These are phyloP conservation scores for Prolemur simus DNA, from an alignment of 2,113 vertebrate genomes.

Conservation along the genomic window DNA sequence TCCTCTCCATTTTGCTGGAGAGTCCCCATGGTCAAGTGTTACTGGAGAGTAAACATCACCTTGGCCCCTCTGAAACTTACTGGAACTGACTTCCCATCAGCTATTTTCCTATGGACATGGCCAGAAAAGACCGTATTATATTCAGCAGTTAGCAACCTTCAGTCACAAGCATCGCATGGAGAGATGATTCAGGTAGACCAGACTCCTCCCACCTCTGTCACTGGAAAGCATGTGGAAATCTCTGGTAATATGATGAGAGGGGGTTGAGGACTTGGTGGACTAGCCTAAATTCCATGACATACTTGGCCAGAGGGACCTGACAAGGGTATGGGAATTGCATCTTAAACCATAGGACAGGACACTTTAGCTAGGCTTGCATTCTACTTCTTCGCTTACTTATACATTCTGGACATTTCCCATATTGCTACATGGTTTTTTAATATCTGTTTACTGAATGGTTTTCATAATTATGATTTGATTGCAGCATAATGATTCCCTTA, in stretches of 20 bases:
- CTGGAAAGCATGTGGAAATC: background rate
- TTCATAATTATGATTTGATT: constrained; percentile 63
- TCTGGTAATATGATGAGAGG: background rate
- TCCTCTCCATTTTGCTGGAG: background rate
- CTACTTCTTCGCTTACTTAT: background rate
- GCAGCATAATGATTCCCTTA: constrained; percentile 51
- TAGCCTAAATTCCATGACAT: background rate
- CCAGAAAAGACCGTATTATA: background rate
- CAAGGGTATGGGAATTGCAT: background rate
- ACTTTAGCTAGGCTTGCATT: background rate
- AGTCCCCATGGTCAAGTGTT: background rate
- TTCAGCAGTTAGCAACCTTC: background rate
- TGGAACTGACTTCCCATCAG: background rate
- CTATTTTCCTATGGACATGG: background rate
- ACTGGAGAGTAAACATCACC: background rate
- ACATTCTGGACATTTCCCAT: constrained; percentile 18
- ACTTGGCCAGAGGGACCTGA: background rate
- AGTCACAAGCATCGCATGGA: background rate
- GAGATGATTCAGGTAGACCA: background rate
- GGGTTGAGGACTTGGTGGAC: background rate
- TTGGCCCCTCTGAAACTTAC: background rate
- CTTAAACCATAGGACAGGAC: background rate
- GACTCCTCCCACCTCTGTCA: background rate
- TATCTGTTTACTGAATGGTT: constrained; percentile 55
- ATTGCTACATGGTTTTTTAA: background rate